A percentile compares a stretch with the other conserved stretches of the same genome.
These are phyloP conservation scores for Alca torda DNA, from an alignment of 2,797 vertebrate genomes.

Conservation along the genomic window DNA sequence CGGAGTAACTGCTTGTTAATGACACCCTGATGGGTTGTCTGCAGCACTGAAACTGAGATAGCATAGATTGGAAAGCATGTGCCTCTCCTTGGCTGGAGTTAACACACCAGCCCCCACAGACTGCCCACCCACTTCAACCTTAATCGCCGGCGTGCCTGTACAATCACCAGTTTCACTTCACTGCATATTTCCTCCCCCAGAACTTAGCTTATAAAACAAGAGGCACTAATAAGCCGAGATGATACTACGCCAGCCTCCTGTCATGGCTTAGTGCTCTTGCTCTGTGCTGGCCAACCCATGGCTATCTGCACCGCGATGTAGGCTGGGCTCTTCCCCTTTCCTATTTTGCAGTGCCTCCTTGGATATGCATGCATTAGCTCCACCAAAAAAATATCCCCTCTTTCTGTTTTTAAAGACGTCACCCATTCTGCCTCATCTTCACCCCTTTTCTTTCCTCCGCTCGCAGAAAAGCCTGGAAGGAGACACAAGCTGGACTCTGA, in stretches of 20 bases:
- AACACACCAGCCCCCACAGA: slow-evolving; percentile 64
- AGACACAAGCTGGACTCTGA: neutral
- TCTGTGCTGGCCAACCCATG: neutral
- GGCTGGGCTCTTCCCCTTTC: neutral
- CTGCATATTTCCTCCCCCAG: slow-evolving; percentile 49
- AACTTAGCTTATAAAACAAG: slow-evolving; percentile 41
- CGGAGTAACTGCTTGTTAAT: slow-evolving; percentile 53
- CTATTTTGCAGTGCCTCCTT: neutral
- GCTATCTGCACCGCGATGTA: neutral
- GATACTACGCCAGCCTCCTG: slow-evolving; percentile 16
- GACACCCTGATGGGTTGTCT: slow-evolving; percentile 66
- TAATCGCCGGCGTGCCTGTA: slow-evolving; percentile 42
- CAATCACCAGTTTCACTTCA: slow-evolving; percentile 61
- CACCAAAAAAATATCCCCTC: neutral
- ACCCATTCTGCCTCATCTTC: neutral
- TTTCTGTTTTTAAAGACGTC: neutral
- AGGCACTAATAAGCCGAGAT: slow-evolving; percentile 11
- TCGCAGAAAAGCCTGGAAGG: neutral
- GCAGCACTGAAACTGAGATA: slow-evolving; percentile 65
- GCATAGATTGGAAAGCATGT: slow-evolving; percentile 59
- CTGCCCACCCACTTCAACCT: slow-evolving; percentile 63
- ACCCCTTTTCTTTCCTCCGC: neutral
- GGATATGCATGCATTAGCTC: neutral
- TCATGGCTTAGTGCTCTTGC: neutral
- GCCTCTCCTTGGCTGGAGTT: slow-evolving; percentile 66